Evolutionary conservation across 2,797 vertebrate species (phyloP).

Genomic region (Botia almorhae): DNA sequence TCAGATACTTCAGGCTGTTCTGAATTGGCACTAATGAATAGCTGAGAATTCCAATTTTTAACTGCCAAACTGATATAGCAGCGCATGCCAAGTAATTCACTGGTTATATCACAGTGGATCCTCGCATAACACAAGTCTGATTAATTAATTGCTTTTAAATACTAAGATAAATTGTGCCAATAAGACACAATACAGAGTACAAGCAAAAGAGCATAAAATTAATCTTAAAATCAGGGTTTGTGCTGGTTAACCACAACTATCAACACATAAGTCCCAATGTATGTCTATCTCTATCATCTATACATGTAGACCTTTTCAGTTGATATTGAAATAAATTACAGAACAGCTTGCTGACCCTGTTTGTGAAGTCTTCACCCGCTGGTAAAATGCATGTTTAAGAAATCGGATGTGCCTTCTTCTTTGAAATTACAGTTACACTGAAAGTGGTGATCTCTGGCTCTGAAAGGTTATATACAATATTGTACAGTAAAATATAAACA

Average conservation of each 20-base stretch:
- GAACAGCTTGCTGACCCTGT: neutral
- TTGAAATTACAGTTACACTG: neutral
- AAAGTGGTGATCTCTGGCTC: conserved; percentile 12
- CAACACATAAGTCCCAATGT: neutral
- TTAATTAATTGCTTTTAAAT: neutral
- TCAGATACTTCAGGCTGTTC: conserved; percentile 19
- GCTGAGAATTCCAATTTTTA: neutral
- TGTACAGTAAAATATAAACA: conserved; percentile 15
- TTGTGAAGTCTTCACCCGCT: neutral
- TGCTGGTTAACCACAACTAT: conserved; percentile 7
- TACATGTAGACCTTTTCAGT: neutral
- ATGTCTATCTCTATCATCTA: neutral
- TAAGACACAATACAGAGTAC: too few relatives aligned
- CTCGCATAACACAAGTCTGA: conserved; percentile 6
- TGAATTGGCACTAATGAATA: conserved; percentile 7
- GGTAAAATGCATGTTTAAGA: neutral
- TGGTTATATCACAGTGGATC: conserved; percentile 9
- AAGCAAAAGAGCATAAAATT: too few relatives aligned
- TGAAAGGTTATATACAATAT: conserved; percentile 19
- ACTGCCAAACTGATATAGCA: conserved; percentile 11
- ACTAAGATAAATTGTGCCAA: neutral
- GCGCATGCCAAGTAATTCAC: conserved; percentile 25
- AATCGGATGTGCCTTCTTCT: conserved; percentile 4
- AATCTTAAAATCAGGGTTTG: neutral
- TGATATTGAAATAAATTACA: neutral